Evolutionary conservation across 2,888 invertebrate species (phyloP).

Genomic region (Spodoptera exigua): DNA sequence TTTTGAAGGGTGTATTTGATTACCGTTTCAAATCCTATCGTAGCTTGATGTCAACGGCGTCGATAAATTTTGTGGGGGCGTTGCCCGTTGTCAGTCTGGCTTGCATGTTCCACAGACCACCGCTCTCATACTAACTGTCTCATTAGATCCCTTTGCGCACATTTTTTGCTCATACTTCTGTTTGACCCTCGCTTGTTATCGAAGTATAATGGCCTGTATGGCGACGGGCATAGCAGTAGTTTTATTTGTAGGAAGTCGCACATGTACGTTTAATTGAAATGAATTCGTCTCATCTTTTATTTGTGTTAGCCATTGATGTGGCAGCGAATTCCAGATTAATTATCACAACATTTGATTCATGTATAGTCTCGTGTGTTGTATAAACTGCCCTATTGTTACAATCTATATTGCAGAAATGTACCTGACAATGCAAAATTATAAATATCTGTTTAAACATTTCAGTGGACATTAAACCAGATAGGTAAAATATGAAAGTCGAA

Average conservation of each 20-base stretch:
- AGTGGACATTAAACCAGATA: slow-evolving; percentile 7
- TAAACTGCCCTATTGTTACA: no score
- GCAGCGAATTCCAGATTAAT: slow-evolving; percentile 53
- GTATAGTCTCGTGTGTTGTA: slow-evolving; percentile 1
- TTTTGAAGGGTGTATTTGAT: slow-evolving; percentile 63
- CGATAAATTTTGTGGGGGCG: slow-evolving; percentile 75
- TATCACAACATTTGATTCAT: slow-evolving; percentile 43
- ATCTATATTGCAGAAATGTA: no score
- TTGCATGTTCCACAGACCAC: slow-evolving; percentile 66
- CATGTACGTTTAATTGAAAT: slow-evolving; percentile 71
- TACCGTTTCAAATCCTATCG: slow-evolving; percentile 73
- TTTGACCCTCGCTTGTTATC: slow-evolving; percentile 76
- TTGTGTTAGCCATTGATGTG: slow-evolving; percentile 59
- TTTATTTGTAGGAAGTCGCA: slow-evolving; percentile 73
- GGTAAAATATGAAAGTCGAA: slow-evolving; percentile 26
- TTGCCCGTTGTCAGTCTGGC: slow-evolving; percentile 71
- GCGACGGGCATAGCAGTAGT: slow-evolving; percentile 69
- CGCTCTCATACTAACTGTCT: slow-evolving; percentile 74
- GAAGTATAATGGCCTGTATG: slow-evolving; percentile 71
- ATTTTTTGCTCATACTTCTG: slow-evolving; percentile 75
- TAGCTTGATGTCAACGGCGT: slow-evolving; percentile 67
- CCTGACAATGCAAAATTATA: not conserved
- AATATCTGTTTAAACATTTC: not conserved
- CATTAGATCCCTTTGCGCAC: slow-evolving; percentile 76
- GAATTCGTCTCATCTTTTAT: slow-evolving; percentile 65